Percentiles rank a stretch among this genome's conserved stretches.
Conservation (phyloP, 2,113 vertebrate species). For the Octodon degus region DNA sequence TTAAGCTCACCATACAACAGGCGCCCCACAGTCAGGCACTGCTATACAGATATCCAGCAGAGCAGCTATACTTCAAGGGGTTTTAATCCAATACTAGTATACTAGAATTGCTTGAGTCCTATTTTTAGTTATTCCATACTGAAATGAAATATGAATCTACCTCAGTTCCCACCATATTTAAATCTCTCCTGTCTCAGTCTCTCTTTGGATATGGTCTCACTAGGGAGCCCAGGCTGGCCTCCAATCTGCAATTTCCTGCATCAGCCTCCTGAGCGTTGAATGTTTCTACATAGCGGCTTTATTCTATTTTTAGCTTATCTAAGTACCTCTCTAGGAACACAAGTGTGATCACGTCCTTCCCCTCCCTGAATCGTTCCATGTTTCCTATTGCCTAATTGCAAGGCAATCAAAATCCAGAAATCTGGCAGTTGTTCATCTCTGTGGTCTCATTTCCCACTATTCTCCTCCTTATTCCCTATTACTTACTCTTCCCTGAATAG, state of each 20-base stretch:
- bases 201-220: background rate
- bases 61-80: background rate
- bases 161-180: background rate
- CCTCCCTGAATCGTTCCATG: background rate
- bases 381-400: background rate
- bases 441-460: background rate
- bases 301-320: background rate
- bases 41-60: background rate
- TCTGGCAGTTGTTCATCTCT: background rate
- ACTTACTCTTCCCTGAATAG: background rate
- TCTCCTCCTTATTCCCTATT: background rate
- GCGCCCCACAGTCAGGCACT: background rate
- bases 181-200: background rate
- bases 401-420: background rate
- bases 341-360: background rate
- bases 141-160: slow-evolving; percentile 26
- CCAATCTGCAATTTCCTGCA: background rate
- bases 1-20: background rate
- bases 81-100: slow-evolving; percentile 1
- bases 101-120: background rate
- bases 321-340: background rate
- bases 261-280: background rate
- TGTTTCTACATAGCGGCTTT: background rate
- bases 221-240: background rate
- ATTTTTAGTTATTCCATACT: background rate